These are phyloP conservation scores for Stenopsyche tienmushanensis DNA, from an alignment of 1,140 invertebrate species.

Conservation along the genomic window DNA sequence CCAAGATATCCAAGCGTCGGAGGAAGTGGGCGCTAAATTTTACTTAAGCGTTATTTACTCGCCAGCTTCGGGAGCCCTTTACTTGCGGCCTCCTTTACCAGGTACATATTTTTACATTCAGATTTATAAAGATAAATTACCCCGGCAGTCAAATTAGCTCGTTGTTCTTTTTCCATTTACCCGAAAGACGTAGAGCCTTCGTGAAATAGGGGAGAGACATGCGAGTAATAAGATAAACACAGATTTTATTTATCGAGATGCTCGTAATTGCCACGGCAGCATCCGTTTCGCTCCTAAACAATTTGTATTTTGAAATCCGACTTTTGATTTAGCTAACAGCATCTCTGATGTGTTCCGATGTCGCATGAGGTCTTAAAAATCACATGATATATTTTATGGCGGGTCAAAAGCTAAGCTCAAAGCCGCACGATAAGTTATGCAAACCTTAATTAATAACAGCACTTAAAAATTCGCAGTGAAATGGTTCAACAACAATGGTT, in stretches of 20 bases:
- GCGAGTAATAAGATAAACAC: constrained; percentile 2
- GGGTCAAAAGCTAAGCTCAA: too few relatives aligned
- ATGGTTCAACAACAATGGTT: too few relatives aligned
- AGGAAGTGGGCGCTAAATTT: not conserved
- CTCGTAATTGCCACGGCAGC: not conserved
- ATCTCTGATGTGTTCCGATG: too few relatives aligned
- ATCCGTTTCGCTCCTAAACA: not conserved
- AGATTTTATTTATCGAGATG: constrained; percentile 9
- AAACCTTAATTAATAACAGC: too few relatives aligned
- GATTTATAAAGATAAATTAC: constrained; percentile 27
- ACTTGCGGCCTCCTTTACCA: not conserved
- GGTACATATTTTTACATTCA: constrained; percentile 11
- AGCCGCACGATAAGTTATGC: too few relatives aligned
- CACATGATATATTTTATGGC: too few relatives aligned
- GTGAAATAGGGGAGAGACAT: not conserved
- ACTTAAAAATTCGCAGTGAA: too few relatives aligned
- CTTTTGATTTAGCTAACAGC: too few relatives aligned
- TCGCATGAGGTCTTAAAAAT: too few relatives aligned
- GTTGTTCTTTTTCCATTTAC: constrained; percentile 16
- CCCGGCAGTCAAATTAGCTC: constrained; percentile 18
- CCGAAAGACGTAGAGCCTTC: not conserved
- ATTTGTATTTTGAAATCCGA: too few relatives aligned
- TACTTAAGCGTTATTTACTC: constrained; percentile 3
- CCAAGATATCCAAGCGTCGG: too few relatives aligned
- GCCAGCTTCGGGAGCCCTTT: not conserved